phyloP scores from a whole-genome alignment of 2,888 invertebrate species.

The Eumerus sabulonum region DNA sequence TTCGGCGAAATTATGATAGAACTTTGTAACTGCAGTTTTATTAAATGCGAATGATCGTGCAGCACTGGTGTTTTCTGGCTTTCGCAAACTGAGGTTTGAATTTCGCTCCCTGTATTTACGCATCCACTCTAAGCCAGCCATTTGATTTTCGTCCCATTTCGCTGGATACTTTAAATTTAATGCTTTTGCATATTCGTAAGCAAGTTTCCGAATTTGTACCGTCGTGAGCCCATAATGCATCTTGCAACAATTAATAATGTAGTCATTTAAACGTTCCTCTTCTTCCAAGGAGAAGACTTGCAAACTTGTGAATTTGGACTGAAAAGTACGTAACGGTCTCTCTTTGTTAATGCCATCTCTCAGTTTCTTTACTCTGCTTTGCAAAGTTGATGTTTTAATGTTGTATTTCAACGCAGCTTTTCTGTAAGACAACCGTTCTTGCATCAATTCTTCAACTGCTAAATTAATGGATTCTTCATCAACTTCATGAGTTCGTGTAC shows the following conservation, averaged over 20 bases:
- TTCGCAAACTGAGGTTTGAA: constrained; percentile 42
- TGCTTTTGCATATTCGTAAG: constrained; percentile 24
- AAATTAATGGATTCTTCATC: too few relatives aligned
- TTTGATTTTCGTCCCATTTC: constrained; percentile 20
- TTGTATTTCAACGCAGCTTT: constrained; percentile 35
- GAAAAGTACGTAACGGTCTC: constrained; percentile 12
- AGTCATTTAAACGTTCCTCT: constrained; percentile 14
- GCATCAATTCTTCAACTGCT: too few relatives aligned
- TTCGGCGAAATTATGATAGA: too few relatives aligned
- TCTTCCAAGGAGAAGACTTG: constrained; percentile 13
- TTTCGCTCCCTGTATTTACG: constrained; percentile 32
- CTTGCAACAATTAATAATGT: constrained; percentile 23
- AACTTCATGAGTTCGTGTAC: too few relatives aligned
- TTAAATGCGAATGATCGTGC: constrained; percentile 44
- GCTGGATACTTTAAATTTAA: constrained; percentile 13
- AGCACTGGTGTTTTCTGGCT: constrained; percentile 35
- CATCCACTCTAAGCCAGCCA: constrained; percentile 26
- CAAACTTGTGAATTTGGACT: constrained; percentile 16
- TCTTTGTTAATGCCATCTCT: constrained; percentile 7
- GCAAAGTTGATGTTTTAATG: constrained; percentile 27
- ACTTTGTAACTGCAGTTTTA: constrained; percentile 34
- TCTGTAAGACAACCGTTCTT: constrained; percentile 30
- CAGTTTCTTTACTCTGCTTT: too few relatives aligned
- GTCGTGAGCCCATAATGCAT: too few relatives aligned
- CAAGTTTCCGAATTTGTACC: constrained; percentile 23